These are phyloP conservation scores for Monoplex corrugatus DNA, from an alignment of 2,888 invertebrate species.

Conservation along the genomic window DNA sequence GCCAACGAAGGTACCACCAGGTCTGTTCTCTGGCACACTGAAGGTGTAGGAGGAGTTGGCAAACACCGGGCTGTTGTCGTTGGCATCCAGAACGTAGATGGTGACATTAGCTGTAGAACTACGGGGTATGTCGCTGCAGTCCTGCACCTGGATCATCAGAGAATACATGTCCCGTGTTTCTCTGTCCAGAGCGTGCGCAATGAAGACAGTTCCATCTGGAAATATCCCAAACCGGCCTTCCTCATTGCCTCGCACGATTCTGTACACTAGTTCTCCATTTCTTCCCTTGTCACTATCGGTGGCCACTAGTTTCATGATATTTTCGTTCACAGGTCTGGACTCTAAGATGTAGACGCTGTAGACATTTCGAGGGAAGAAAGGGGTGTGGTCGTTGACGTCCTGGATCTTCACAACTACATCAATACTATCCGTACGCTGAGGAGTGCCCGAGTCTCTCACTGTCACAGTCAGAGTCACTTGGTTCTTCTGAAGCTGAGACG, in stretches of 20 bases:
- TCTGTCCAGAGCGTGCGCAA: conserved; percentile 92
- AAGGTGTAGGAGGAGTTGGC: conserved; percentile 84
- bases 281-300: conserved; percentile 74
- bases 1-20: conserved; percentile 72
- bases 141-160: conserved; percentile 91
- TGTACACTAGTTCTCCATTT: conserved; percentile 79
- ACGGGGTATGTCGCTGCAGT: conserved; percentile 83
- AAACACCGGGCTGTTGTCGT: conserved; percentile 83
- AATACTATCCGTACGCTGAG: conserved; percentile 65
- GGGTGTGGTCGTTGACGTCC: conserved; percentile 97
- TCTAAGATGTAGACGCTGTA: conserved; percentile 96
- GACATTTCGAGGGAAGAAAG: conserved; percentile 94
- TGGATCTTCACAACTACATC: conserved; percentile 84
- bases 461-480: conserved; percentile 64
- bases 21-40: conserved; percentile 72
- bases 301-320: conserved; percentile 81
- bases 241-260: conserved; percentile 92
- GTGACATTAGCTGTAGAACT: conserved; percentile 93
- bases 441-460: conserved; percentile 73
- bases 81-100: conserved; percentile 87
- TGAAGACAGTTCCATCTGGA: conserved; percentile 95
- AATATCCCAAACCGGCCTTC: conserved; percentile 95
- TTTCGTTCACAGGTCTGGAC: conserved; percentile 93
- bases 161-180: conserved; percentile 96
- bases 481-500: conserved; percentile 58